phyloP scores from a whole-genome alignment of 2,888 invertebrate genomes.

The Agriopis aurantiaria region DNA sequence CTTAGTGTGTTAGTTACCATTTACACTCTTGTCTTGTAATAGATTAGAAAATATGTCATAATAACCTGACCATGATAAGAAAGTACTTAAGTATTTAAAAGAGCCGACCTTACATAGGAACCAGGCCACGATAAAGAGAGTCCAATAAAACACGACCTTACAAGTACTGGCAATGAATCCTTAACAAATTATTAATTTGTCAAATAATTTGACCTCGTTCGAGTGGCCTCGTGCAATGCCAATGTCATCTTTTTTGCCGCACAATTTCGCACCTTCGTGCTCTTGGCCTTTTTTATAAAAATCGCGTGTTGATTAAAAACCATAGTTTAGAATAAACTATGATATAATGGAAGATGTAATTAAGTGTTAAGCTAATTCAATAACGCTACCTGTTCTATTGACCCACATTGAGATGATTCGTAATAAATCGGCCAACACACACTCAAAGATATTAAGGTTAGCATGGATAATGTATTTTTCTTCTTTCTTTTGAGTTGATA shows the following conservation, averaged over 20 bases:
- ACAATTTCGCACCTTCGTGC: slow-evolving; percentile 18
- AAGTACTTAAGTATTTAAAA: too few relatives aligned
- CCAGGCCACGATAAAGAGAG: not conserved
- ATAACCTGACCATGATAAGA: too few relatives aligned
- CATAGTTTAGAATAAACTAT: slow-evolving; percentile 1
- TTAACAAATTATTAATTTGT: slow-evolving; percentile 20
- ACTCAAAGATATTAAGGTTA: not conserved
- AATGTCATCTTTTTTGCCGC: slow-evolving; percentile 18
- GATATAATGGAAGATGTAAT: slow-evolving; percentile 9
- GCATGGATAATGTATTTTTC: not conserved
- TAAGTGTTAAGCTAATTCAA: slow-evolving; percentile 17
- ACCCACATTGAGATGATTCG: slow-evolving; percentile 26
- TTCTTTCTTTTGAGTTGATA: not conserved
- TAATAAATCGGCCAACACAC: not conserved
- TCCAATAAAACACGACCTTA: slow-evolving; percentile 12
- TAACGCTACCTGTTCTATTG: slow-evolving; percentile 23
- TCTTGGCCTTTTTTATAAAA: slow-evolving; percentile 22
- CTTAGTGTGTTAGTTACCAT: too few relatives aligned
- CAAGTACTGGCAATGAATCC: not conserved
- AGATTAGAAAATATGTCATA: too few relatives aligned
- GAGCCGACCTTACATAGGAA: not conserved
- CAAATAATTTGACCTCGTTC: slow-evolving; percentile 22
- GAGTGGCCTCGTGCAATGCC: slow-evolving; percentile 20
- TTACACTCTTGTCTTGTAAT: too few relatives aligned
- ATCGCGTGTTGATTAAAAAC: too few relatives aligned